Evolutionary conservation across 2,113 vertebrate species (phyloP), one percentile per base, ranked within the genome.

Genomic region (Circaetus cinerascens): DNA sequence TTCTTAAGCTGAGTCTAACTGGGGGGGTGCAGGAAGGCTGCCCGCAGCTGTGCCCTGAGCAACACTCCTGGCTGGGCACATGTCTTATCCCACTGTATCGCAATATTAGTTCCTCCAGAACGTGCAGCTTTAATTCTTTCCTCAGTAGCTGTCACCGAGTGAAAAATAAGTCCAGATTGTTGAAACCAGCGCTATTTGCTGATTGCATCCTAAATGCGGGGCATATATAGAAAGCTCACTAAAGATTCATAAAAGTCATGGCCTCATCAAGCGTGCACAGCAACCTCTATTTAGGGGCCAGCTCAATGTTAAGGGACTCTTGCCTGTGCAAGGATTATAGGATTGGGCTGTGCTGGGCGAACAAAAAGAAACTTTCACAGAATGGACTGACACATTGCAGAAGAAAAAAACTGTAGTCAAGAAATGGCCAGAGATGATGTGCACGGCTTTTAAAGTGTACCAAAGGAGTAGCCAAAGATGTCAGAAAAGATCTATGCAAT

Each of bases 21-120:
- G 34, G 62, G 43, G 23, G 27, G 4, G 27, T 14, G 38, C 18
- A 29, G 75, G 40, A 51, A 46, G 29, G 36, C 50, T 85, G 81
- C 56, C 22, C 11, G 79, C 14, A 9, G 27, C 3, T 46, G 32
- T 25, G 63, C 55, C 17, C 82, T 19, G 69, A 63, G 41, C 46
- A 4, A 2, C 4, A 18, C 41, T 20, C 40, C 55, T 34, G 55
- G 21, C n/a, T 34, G 9, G 5, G 84, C 45, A 2, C 0, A 0
- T 26, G 20, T 4, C 81, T 16, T 38, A 17, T 46, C 27, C 45
- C 32, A 4, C 34, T 26, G 21, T 14, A 11, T 7, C 29, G 48
- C 69, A 20, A 7, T 6, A 17, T 22, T 45, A 14, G 15, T 36
- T 82, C 40, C 41, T 67, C 41, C 22, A n/a, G 36, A 76, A 77